A percentile compares a stretch with the other conserved stretches of the same genome.
phyloP scores from a whole-genome alignment of 2,888 invertebrate species.

The Drosophila yooni region DNA sequence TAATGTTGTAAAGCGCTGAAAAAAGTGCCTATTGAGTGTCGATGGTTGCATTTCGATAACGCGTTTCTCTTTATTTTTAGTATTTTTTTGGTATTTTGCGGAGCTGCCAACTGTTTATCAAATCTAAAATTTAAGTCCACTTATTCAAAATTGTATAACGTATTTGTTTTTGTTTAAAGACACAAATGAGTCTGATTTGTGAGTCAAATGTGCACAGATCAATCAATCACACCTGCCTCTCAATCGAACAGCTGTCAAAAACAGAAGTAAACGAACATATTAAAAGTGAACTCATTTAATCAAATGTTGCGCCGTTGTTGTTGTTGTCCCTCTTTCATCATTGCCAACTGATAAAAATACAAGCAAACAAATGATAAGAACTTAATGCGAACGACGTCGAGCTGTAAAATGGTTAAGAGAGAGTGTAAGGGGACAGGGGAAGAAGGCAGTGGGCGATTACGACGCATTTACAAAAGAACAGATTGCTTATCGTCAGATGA shows the following conservation, averaged over 20 bases:
- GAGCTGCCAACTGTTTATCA: slow-evolving; percentile 40
- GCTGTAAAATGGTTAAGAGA: slow-evolving; percentile 16
- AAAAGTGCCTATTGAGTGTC: slow-evolving; percentile 18
- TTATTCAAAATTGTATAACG: background rate
- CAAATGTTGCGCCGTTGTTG: background rate
- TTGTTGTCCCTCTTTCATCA: background rate
- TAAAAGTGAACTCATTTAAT: background rate
- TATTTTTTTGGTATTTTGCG: slow-evolving; percentile 1
- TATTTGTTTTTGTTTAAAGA: background rate
- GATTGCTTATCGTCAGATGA: slow-evolving; percentile 66
- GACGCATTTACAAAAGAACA: slow-evolving; percentile 20
- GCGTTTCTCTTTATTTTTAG: background rate
- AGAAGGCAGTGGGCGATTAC: slow-evolving; percentile 25
- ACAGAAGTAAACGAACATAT: background rate
- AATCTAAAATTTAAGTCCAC: background rate
- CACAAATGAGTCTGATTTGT: background rate
- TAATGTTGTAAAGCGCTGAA: slow-evolving; percentile 31
- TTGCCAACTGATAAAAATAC: slow-evolving; percentile 36
- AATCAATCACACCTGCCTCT: too few species aligned
- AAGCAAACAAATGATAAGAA: slow-evolving; percentile 41
- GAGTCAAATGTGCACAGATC: background rate
- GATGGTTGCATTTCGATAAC: slow-evolving; percentile 16
- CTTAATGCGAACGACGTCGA: slow-evolving; percentile 14
- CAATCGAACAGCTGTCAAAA: background rate
- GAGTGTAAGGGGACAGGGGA: slow-evolving; percentile 13